Evolutionary conservation across 2,888 invertebrate species (phyloP), one percentile per base, ranked within the genome.

Genomic region (Amiota minor): DNA sequence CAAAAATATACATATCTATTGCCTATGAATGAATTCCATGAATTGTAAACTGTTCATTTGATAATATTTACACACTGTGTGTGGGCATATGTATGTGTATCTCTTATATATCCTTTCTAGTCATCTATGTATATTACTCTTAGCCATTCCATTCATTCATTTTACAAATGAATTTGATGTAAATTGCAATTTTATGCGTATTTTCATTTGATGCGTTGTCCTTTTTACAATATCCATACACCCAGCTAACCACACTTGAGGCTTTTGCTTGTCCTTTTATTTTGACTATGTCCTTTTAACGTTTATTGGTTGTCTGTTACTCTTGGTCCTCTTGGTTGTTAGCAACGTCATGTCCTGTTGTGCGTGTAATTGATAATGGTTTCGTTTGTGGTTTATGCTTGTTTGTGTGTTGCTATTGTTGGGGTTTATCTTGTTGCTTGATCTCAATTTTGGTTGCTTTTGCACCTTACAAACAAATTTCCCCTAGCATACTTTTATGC

Each of bases 331-430:
- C 53, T 56, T 71, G 62, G 59, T 70, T 75, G 71, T 59, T 70
- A 74, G 65, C 16, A 16, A 68, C 74, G 73, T 76, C 76, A 75
- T 83, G 79, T 80, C 86, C 84, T 85, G 81, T 86, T 86, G 83
- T 83, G 86, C 84, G 85, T 83, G 84, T 83, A 86, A 83, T 83
- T 83, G 86, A 83, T 86, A 83, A 86, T 85, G 86, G 85, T 86
- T 83, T 86, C 83, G 84, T 86, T 83, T 83, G 86, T 86, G 83
- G 83, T 86, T 85, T 78, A 76, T 75, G 72, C 55, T 35, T 35
- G 56, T 62, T 64, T 47, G 74, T 77, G 75, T 76, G 64, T 61
- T 46, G 16, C 56, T 65, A 53, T 16, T 55, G 53, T 47, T 16
- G 59, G 23, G 50, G 23, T 16, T 35, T 55, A 50, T 56, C n/a